Evolutionary conservation across 2,797 vertebrate species (phyloP).

Genomic region (Poliocrania exsul): DNA sequence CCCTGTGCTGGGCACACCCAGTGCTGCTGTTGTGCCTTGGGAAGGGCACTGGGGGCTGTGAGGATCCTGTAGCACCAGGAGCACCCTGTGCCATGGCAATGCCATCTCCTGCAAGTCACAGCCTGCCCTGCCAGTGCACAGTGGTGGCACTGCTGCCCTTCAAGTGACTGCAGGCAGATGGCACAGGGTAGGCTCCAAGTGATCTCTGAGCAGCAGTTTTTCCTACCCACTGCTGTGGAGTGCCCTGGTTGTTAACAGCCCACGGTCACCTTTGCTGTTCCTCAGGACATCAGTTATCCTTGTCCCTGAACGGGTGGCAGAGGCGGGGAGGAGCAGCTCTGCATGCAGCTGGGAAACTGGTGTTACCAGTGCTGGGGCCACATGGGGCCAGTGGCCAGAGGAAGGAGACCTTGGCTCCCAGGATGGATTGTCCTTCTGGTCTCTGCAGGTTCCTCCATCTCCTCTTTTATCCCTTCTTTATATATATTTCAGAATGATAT

Average conservation of each 20-base stretch:
- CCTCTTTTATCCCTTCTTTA: constrained; percentile 61
- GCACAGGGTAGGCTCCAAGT: not conserved
- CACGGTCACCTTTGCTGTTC: not conserved
- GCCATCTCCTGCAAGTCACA: accelerated
- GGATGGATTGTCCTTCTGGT: not conserved
- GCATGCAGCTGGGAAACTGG: not conserved
- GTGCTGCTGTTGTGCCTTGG: accelerated
- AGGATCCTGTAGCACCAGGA: not conserved
- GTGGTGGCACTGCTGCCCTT: accelerated
- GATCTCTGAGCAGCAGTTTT: not conserved
- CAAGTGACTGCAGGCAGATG: accelerated
- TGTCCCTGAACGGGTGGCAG: not conserved
- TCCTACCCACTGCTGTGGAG: not conserved
- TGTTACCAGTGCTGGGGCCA: not conserved
- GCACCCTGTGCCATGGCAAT: accelerated
- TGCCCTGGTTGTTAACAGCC: not conserved
- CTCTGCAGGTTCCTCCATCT: constrained; percentile 45
- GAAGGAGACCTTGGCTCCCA: not conserved
- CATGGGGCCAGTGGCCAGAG: not conserved
- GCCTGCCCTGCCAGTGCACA: no score
- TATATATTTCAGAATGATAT: constrained; percentile 54
- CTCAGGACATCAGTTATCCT: not conserved
- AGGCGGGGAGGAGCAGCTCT: not conserved
- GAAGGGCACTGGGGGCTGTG: accelerated
- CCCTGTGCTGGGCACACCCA: not conserved